These are phyloP conservation scores for Pelagia noctiluca DNA, from an alignment of 30 jellyfish, hydroid and myxozoan genomes.

Conservation along the genomic window DNA sequence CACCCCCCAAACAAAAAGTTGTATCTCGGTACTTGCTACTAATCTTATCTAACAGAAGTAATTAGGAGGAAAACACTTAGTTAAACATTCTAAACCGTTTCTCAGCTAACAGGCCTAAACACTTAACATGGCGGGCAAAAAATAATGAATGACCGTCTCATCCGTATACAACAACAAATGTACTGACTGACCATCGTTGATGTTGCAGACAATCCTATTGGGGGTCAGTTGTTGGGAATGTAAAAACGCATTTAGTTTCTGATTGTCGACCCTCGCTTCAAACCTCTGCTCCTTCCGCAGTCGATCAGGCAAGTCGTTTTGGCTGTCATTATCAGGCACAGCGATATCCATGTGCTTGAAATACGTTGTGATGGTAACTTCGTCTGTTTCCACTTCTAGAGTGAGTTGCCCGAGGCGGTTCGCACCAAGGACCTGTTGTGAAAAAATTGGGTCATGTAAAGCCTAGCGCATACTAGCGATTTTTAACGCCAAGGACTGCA, in stretches of 20 bases:
- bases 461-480: too few relatives aligned
- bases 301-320: slow-evolving; percentile 53
- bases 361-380: slow-evolving; percentile 86
- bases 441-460: background rate
- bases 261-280: slow-evolving; percentile 88
- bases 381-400: slow-evolving; percentile 83
- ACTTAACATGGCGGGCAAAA: slow-evolving; percentile 74
- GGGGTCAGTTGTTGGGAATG: slow-evolving; percentile 86
- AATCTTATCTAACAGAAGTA: too few relatives aligned
- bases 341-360: slow-evolving; percentile 76
- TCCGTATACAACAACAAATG: slow-evolving; percentile 72
- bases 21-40: too few relatives aligned
- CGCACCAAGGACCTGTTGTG: slow-evolving; percentile 82
- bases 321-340: slow-evolving; percentile 4
- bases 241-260: slow-evolving; percentile 73
- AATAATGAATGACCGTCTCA: slow-evolving; percentile 69
- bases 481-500: too few relatives aligned
- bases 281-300: slow-evolving; percentile 50
- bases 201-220: slow-evolving; percentile 58
- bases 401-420: slow-evolving; percentile 70
- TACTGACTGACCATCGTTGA: slow-evolving; percentile 77
- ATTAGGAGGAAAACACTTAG: too few relatives aligned
- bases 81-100: background rate
- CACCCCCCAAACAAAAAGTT: too few relatives aligned
- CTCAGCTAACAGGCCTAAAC: background rate